Base-by-base conservation (phyloP, 2,113 vertebrate genomes). In the Thymallus thymallus region DNA sequence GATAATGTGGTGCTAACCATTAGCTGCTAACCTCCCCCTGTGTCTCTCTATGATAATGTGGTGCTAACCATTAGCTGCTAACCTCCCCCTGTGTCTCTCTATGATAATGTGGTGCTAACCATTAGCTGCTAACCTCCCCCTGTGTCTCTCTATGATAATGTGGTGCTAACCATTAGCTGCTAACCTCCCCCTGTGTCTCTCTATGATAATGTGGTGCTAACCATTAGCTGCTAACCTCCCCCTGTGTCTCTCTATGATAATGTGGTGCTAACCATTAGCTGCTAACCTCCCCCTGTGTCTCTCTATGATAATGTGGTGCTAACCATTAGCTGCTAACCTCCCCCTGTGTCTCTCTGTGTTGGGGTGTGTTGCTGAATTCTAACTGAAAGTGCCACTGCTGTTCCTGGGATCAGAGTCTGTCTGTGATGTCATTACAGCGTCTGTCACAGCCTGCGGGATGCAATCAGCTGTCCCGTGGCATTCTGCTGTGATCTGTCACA, bases 361-460 rank as follows among this genome's bases (percentile, higher is more conserved):
- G 9, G 2, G 9, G 2, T 58, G 56, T 22, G 5, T 1, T 7
- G 56, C 18, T n/a, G n/a, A 9, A 5, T 18, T 51, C 46, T 3
- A 51, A 51, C 16, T 13, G 46, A 60, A 60, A 60, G 56, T 20
- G 5, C 16, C 51, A 55, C 4, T 5, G 4, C 51, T 55, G 6
- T 60, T 20, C 68, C 20, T 75, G 72, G 75, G 69, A 79, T 75
- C 23, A 55, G 46, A 46, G 45, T 5, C 14, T n/a, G n/a, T 48
- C 46, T 6, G 4, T 30, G 68, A 73, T 16, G 75, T 71, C 74
- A 77, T 71, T 64, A 30, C 41, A 69, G 32, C 79, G 66, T 74
- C 76, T 76, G 74, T 81, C 23, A 56, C 23, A 55, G 56, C 76
- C 73, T 9, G 29, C 13, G 66, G 61, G 69, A 77, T 71, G 63